phyloP scores from a whole-genome alignment of 1,140 invertebrate genomes.

The Chymomyza costata region DNA sequence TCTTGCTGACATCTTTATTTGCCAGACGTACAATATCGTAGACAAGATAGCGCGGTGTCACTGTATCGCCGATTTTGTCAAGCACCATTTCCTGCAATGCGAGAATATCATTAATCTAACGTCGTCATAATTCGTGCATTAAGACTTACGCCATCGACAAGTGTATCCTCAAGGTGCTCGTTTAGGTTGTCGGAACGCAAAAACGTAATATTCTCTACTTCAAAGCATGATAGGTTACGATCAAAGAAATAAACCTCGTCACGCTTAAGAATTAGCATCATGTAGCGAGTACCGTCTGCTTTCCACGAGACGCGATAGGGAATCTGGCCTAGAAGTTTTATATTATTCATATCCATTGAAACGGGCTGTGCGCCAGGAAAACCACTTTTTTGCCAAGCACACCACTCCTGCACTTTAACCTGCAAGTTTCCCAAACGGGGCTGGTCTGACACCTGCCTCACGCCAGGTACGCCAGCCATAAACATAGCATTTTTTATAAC shows the following conservation, averaged over 20 bases:
- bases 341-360: constrained; percentile 93
- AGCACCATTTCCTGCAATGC: constrained; percentile 91
- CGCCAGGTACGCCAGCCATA: constrained; percentile 88
- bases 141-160: constrained; percentile 89
- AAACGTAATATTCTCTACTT: constrained; percentile 88
- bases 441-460: constrained; percentile 76
- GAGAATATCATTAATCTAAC: too few relatives aligned
- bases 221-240: constrained; percentile 95
- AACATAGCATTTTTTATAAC: constrained; percentile 81
- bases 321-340: constrained; percentile 84
- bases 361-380: constrained; percentile 98
- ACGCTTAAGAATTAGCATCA: constrained; percentile 94
- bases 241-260: constrained; percentile 95
- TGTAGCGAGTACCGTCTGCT: constrained; percentile 97
- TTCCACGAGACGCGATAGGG: constrained; percentile 99
- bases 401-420: constrained; percentile 86
- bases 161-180: constrained; percentile 86
- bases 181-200: constrained; percentile 83
- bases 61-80: constrained; percentile 84
- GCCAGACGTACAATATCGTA: constrained; percentile 96
- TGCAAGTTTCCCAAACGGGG: constrained; percentile 83
- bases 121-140: too few relatives aligned
- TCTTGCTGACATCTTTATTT: constrained; percentile 85
- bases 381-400: constrained; percentile 85
- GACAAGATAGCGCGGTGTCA: constrained; percentile 92